phyloP scores from a whole-genome alignment of 2,888 invertebrate species.

The Nephrotoma appendiculata region DNA sequence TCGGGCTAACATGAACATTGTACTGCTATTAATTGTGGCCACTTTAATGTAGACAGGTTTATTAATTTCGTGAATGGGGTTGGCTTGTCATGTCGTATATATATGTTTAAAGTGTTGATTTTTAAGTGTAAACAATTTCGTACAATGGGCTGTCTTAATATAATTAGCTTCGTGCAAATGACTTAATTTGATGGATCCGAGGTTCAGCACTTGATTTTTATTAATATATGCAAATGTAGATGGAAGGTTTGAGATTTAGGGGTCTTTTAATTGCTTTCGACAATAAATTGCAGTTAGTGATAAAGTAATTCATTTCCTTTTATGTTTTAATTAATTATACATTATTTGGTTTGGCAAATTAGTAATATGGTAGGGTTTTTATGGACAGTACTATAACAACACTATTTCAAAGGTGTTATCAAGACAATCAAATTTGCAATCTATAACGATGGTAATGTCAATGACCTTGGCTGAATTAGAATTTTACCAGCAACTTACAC shows the following conservation, averaged over 20 bases:
- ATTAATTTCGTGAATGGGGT: background rate
- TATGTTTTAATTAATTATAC: too few relatives aligned
- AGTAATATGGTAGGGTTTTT: too few relatives aligned
- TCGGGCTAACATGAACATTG: background rate
- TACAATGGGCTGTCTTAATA: background rate
- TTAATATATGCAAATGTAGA: background rate
- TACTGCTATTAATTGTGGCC: background rate
- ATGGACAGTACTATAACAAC: too few relatives aligned
- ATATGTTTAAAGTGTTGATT: background rate
- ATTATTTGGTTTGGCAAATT: too few relatives aligned
- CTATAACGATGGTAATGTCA: too few relatives aligned
- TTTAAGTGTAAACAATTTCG: background rate
- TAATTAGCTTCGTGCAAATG: background rate
- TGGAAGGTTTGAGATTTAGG: background rate
- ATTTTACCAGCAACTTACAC: too few relatives aligned
- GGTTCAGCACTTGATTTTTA: background rate
- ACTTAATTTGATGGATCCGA: background rate
- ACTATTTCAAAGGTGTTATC: too few relatives aligned
- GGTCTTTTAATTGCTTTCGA: background rate
- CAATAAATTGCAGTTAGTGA: too few relatives aligned
- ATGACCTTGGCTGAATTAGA: too few relatives aligned
- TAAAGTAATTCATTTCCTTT: too few relatives aligned
- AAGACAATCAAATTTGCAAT: too few relatives aligned
- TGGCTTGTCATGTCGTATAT: background rate
- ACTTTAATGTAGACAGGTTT: background rate